Evolutionary conservation across 2,797 vertebrate genomes (phyloP), one percentile per base, ranked within the genome.

Genomic region (Limnodromus scolopaceus): DNA sequence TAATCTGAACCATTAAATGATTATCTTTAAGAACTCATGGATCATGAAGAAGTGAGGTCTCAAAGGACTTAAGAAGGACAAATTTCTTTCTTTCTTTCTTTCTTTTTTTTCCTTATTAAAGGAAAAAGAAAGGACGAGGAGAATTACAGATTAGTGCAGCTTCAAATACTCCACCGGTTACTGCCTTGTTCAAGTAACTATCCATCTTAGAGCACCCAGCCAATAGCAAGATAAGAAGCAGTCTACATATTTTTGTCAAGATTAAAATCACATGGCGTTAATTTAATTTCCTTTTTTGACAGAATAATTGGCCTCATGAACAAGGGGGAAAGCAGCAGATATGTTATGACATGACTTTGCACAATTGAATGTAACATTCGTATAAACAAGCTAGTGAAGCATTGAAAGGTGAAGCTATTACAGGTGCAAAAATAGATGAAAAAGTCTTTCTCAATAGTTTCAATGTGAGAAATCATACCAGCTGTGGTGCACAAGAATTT

Each of bases 241-340:
- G n/a, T 51, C 70, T 22, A 12, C 13, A 5, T 74, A n/a, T 41
- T 82, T 87, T 36, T 72, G 63, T 94, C 61, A 23, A 48, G 49
- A 45, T 23, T 55, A 71, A 91, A 93, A 76, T 60, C 22, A 3
- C 4, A 8, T n/a, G 60, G 17, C 0, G 1, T 32, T 58, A 81
- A 89, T 92, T 82, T 89, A 18, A 72, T 90, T 93, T 94, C 90
- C 48, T 76, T 91, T 82, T 82, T 36, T 92, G 74, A 92, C 66
- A 74, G 43, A 84, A 45, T 82, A 71, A 88, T 64, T 84, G 57
- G 32, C 48, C 34, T 38, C 68, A 43, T 63, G 92, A 64, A 16
- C 13, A 70, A 74, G 7, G 14, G 32, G 53, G 58, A 38, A 78
- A 94, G 64, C 38, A 65, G 46, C 9, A 12, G 61, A 10, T 63